These are phyloP conservation scores for Amblyornis subalaris DNA, from an alignment of 2,113 vertebrate species.

Conservation along the genomic window DNA sequence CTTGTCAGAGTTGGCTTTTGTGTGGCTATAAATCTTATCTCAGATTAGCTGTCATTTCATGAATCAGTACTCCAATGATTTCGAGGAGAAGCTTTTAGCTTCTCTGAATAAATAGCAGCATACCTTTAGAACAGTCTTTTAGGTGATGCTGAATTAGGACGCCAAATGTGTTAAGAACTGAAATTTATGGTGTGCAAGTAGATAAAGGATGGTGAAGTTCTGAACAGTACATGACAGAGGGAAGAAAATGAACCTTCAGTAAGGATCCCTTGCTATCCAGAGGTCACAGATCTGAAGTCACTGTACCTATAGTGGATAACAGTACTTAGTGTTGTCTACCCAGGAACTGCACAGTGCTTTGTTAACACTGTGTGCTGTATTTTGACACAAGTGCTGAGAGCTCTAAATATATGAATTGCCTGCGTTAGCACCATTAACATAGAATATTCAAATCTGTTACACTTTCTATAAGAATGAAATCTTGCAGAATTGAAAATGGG, in stretches of 20 bases:
- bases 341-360: neutral
- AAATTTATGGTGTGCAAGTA: neutral
- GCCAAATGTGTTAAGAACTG: neutral
- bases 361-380: neutral
- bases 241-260: neutral
- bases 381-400: neutral
- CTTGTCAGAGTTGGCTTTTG: neutral
- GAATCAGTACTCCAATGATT: neutral
- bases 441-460: neutral
- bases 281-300: neutral
- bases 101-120: slow-evolving; percentile 50
- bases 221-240: neutral
- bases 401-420: neutral
- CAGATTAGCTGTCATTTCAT: neutral
- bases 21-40: neutral
- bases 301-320: neutral
- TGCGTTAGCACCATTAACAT: neutral
- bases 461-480: neutral
- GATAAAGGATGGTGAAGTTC: neutral
- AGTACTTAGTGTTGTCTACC: neutral
- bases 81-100: slow-evolving; percentile 41
- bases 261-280: neutral
- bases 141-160: neutral
- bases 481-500: neutral
- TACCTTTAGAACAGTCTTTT: slow-evolving; percentile 4